Conservation (phyloP, 1,140 invertebrate species). For the Drosophila seguyi region DNA sequence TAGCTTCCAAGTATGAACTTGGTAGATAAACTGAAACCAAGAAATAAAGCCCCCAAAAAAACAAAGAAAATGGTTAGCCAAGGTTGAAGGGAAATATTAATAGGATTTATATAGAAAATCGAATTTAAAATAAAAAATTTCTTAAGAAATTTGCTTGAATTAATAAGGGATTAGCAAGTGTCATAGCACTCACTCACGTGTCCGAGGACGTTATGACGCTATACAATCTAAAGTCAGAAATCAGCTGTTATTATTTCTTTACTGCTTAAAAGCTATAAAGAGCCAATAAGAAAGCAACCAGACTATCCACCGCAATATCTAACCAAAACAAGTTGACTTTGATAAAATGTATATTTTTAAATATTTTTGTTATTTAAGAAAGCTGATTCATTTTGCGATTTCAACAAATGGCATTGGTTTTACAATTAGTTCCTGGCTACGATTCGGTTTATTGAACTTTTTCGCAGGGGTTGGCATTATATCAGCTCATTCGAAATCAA, state of each 20-base stretch:
- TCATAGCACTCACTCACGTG: too few relatives aligned
- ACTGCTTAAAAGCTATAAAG: neutral
- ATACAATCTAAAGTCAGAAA: too few relatives aligned
- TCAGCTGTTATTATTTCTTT: neutral
- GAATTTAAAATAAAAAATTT: neutral
- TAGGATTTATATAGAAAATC: neutral
- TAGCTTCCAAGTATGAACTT: constrained; percentile 38
- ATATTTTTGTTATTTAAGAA: neutral
- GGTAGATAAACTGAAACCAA: constrained; percentile 37
- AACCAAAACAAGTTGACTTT: neutral
- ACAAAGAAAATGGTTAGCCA: neutral
- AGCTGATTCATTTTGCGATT: neutral
- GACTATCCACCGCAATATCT: too few relatives aligned
- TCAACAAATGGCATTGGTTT: neutral
- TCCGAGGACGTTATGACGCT: too few relatives aligned
- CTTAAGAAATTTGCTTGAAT: neutral
- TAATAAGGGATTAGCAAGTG: too few relatives aligned
- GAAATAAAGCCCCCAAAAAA: constrained; percentile 4
- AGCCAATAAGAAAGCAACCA: neutral
- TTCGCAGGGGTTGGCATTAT: neutral
- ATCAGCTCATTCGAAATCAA: constrained; percentile 61
- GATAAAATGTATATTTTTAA: neutral
- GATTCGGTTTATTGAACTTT: constrained; percentile 23
- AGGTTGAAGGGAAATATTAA: neutral
- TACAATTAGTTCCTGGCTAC: neutral